Percentiles rank a stretch among this genome's conserved stretches.
These are phyloP conservation scores for Ischnura elegans DNA, from an alignment of 2,888 invertebrate genomes.

Conservation along the genomic window DNA sequence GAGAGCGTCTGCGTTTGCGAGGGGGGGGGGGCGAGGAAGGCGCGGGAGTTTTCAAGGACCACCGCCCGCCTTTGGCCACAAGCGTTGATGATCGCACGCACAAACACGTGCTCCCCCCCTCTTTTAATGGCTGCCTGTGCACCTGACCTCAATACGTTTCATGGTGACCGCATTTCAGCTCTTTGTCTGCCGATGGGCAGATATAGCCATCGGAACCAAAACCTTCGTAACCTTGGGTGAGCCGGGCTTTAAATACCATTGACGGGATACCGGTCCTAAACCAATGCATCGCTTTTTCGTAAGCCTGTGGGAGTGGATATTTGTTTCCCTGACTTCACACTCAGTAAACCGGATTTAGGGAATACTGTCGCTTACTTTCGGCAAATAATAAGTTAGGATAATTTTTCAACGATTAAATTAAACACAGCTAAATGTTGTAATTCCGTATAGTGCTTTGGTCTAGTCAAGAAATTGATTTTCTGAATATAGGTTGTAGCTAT, in stretches of 20 bases:
- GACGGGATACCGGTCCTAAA: neutral
- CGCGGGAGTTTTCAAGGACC: neutral
- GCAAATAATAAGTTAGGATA: too few species aligned
- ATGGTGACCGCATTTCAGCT: slow-evolving; percentile 31
- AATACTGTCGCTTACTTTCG: too few species aligned
- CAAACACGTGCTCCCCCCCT: neutral
- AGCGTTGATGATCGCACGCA: slow-evolving; percentile 6
- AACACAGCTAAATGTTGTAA: too few species aligned
- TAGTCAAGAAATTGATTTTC: too few species aligned
- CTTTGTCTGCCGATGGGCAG: slow-evolving; percentile 26
- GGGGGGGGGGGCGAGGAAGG: neutral
- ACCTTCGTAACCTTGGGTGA: neutral
- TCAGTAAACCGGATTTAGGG: neutral
- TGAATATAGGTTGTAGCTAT: too few species aligned
- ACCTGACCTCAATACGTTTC: slow-evolving; percentile 12
- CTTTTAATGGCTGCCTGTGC: neutral
- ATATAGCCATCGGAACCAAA: neutral
- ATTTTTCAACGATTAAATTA: too few species aligned
- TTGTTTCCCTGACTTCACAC: neutral
- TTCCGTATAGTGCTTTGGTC: too few species aligned
- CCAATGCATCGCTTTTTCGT: neutral
- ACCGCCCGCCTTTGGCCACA: neutral
- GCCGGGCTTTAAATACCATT: neutral
- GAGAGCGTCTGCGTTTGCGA: neutral
- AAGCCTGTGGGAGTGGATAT: neutral